Evolutionary conservation across 2,888 invertebrate genomes (phyloP), one percentile per base, ranked within the genome.

Genomic region (Patella ulyssiponensis): DNA sequence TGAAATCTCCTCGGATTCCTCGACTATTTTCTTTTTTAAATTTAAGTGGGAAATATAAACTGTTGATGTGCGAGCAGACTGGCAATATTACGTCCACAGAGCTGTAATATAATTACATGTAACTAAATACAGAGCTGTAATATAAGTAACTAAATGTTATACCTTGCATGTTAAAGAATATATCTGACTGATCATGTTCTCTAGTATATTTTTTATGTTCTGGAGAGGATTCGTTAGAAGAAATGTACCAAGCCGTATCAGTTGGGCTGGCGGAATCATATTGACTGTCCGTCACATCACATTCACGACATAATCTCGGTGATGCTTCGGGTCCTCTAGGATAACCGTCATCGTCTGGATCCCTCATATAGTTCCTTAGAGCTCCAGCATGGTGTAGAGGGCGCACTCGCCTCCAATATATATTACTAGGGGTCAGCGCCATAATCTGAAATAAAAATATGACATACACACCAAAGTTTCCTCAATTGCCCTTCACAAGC

Each of bases 301-400:
- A 89, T 3, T 82, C 83, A 5, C 74, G 70, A 80, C 89, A 89
- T 52, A 72, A 77, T 4, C 83, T 80, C 0, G 89, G 89, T 44
- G 87, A 86, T 12, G 83, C 84, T 76, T 87, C 82, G 15, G 91
- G 91, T 1, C 91, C 91, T 33, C 88, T 79, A 0, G 90, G 90
- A 75, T 87, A 88, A 14, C 86, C 87, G 81, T 88, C 88, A 82
- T 87, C 88, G n/a, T 86, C 86, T 20, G 85, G 79, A 51, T 87
- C 87, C 64, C 84, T 87, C 81, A 85, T 79, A 77, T 90, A 91
- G 58, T 82, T 82, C 72, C 91, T 84, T 12, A 87, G 75, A 12
- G 92, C 92, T 3, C 92, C 92, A 17, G 86, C 88, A 84, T 92
- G 92, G 79, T 91, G 88, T 7, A 83, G 79, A 11, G 87, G 88